Evolutionary conservation across 2,797 vertebrate species (phyloP).

Genomic region (Notolabrus celidotus): DNA sequence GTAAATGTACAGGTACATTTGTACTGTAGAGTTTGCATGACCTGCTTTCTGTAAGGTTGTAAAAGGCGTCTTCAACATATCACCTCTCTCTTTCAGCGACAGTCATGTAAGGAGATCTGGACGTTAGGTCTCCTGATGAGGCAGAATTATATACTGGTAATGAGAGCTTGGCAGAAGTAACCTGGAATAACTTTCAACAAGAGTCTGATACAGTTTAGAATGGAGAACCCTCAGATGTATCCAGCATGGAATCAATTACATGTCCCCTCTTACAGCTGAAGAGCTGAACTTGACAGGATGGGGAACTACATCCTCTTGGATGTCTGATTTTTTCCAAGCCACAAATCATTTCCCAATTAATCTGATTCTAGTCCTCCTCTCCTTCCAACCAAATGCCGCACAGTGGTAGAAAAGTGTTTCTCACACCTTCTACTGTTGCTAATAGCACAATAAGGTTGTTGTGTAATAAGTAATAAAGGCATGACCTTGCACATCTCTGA

Average conservation of each 20-base stretch:
- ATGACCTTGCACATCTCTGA: slow-evolving; percentile 75
- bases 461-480: slow-evolving; percentile 71
- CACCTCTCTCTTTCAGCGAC: slow-evolving; percentile 50
- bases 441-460: slow-evolving; percentile 72
- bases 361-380: slow-evolving; percentile 25
- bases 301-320: slow-evolving; percentile 37
- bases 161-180: slow-evolving; percentile 33
- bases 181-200: slow-evolving; percentile 19
- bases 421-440: slow-evolving; percentile 58
- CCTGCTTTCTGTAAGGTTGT: slow-evolving; percentile 63
- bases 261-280: slow-evolving; percentile 25
- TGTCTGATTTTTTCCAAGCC: slow-evolving; percentile 37
- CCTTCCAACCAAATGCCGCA: slow-evolving; percentile 59
- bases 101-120: slow-evolving; percentile 23
- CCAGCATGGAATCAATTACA: slow-evolving; percentile 13
- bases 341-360: slow-evolving; percentile 30
- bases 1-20: slow-evolving; percentile 67
- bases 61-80: slow-evolving; percentile 67
- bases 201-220: slow-evolving; percentile 13
- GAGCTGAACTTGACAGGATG: slow-evolving; percentile 27
- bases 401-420: slow-evolving; percentile 52
- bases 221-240: slow-evolving; percentile 2
- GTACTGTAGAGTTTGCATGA: slow-evolving; percentile 77
- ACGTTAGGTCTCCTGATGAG: slow-evolving; percentile 27
- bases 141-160: slow-evolving; percentile 56